A percentile compares a stretch with the other conserved stretches of the same genome.
Evolutionary conservation across 2,797 vertebrate species (phyloP).

Genomic region (Ataeniobius toweri): DNA sequence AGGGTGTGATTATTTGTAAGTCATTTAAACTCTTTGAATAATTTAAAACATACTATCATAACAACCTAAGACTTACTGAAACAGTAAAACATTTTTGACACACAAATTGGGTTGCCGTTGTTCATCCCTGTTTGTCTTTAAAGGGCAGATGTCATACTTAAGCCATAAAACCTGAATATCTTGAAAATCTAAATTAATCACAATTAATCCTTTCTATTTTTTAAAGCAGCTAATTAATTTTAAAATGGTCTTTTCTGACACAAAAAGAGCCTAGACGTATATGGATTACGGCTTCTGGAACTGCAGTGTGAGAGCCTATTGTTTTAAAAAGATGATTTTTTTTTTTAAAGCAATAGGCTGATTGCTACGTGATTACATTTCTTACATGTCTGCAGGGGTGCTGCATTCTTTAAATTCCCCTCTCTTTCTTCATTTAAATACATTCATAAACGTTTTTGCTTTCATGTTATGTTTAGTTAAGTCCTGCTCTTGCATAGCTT

Average conservation of each 20-base stretch:
- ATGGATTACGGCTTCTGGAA: not conserved
- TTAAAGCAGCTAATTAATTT: not conserved
- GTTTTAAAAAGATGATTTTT: not conserved
- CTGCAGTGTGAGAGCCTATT: not conserved
- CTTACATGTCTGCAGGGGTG: not conserved
- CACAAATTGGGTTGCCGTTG: too few species aligned
- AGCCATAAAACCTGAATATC: not conserved
- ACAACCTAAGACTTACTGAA: too few species aligned
- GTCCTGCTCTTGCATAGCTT: not conserved
- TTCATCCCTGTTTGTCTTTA: too few species aligned
- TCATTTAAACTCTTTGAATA: too few species aligned
- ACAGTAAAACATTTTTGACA: too few species aligned
- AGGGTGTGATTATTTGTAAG: too few species aligned
- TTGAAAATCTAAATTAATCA: not conserved
- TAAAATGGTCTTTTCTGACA: not conserved
- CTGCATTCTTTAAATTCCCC: not conserved
- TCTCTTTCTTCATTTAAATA: not conserved
- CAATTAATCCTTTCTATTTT: not conserved
- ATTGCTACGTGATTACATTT: not conserved
- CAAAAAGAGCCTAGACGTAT: not conserved
- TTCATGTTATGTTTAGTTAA: not conserved
- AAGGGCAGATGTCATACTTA: too few species aligned
- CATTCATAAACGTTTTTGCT: not conserved
- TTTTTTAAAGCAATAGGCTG: too few species aligned
- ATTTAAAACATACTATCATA: too few species aligned